Evolutionary conservation across 2,888 invertebrate species (phyloP).

Genomic region (Macrophya alboannulata): DNA sequence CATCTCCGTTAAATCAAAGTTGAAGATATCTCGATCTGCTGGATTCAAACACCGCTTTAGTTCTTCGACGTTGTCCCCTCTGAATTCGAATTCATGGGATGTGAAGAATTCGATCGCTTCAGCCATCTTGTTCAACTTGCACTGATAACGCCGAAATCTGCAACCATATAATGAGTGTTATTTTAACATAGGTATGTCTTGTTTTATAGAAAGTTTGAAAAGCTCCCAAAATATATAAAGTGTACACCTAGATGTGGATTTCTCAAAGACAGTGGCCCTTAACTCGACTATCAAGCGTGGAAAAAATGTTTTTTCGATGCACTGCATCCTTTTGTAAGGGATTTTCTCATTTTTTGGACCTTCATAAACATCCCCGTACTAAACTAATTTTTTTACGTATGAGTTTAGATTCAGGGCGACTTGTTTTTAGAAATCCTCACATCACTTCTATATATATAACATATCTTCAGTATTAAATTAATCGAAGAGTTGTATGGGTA

Average conservation of each 20-base stretch:
- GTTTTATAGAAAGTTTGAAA: too few species aligned
- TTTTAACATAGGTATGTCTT: too few species aligned
- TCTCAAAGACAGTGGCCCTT: too few species aligned
- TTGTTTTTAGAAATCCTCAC: neutral
- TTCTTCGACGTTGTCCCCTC: constrained; percentile 76
- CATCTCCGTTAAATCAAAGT: constrained; percentile 37
- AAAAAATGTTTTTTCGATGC: too few species aligned
- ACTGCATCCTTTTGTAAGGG: too few species aligned
- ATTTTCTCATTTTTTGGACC: too few species aligned
- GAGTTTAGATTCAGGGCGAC: too few species aligned
- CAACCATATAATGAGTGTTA: constrained; percentile 67
- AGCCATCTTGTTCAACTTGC: constrained; percentile 80
- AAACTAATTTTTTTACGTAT: too few species aligned
- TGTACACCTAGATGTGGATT: too few species aligned
- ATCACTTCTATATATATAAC: neutral
- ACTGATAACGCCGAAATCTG: constrained; percentile 82
- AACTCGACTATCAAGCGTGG: too few species aligned
- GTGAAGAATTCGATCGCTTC: constrained; percentile 82
- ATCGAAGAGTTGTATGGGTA: neutral
- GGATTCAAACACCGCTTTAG: constrained; percentile 74
- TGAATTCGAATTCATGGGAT: constrained; percentile 81
- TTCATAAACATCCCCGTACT: too few species aligned
- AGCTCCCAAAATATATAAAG: too few species aligned
- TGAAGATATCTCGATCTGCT: constrained; percentile 61
- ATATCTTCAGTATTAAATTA: neutral